Base-by-base conservation (phyloP, 2,888 invertebrate species). In the Pristionchus entomophagus region DNA sequence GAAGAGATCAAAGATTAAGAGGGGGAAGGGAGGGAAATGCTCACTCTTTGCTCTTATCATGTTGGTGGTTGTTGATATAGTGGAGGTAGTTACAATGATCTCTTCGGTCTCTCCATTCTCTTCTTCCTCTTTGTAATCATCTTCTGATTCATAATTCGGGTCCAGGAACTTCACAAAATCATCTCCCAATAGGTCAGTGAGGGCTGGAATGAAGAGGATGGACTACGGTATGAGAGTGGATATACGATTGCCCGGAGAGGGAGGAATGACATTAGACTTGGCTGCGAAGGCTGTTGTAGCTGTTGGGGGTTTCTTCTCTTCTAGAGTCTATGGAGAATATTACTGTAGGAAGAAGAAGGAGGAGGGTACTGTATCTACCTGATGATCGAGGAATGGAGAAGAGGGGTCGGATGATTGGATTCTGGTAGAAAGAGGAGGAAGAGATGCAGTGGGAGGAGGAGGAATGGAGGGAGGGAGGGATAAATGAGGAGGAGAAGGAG, bases 81-180 rank as follows among this genome's bases (percentile, higher is more conserved):
- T 29, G 2, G 49, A 26, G 1, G 62, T 84, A 49, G 83, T 65
- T 29, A 32, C 32, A 49, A 84, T 49, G 32, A 84, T 65, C 62
- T 65, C 83, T 49, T 65, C 83, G 0, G 19, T 32, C 6, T 49
- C 83, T 49, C 51, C 53, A 29, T 80, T 56, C 29, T 87, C 88
- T 62, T 84, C 86, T 8, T 87, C 87, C 35, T 88, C 87, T n/a
- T 88, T 88, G 56, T 89, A 89, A 26, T 88, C 89, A 26, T 88
- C 88, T 8, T 88, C 84, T 14, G 91, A 88, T 56, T 89, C 89
- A 53, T 91, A 91, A 59, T 88, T 88, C 0, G 91, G 91, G 84
- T 91, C 90, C 82, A 91, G 84, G 56, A 91, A 91, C 35, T 91
- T 89, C 49, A 89, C 91, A 38, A 91, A 88, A 51, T 89, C 89